Percentiles rank a stretch among this genome's conserved stretches.
Conservation (phyloP, 2,797 vertebrate species). For the Avahi laniger region DNA sequence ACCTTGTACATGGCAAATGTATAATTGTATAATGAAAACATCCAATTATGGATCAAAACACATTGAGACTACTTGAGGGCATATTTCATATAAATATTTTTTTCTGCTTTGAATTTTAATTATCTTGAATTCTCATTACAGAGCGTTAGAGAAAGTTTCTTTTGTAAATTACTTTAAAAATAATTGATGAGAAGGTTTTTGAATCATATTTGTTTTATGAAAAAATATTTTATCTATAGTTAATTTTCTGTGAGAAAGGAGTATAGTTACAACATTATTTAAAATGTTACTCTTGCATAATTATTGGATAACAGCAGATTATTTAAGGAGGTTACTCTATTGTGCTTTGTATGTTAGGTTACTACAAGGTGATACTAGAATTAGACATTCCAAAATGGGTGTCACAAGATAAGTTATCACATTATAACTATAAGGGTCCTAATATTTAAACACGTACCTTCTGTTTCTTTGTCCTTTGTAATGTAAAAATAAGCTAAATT, state of each 20-base stretch:
- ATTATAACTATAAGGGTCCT: background rate
- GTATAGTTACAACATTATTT: slow-evolving; percentile 36
- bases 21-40: slow-evolving; percentile 25
- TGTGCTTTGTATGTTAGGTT: background rate
- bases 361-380: background rate
- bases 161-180: slow-evolving; percentile 39
- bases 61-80: background rate
- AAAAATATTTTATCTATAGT: slow-evolving; percentile 8
- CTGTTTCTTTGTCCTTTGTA: background rate
- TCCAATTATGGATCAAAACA: slow-evolving; percentile 48
- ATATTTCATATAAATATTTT: slow-evolving; percentile 50
- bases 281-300: background rate
- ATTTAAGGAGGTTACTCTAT: background rate
- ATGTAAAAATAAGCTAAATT: slow-evolving; percentile 47
- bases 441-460: slow-evolving; percentile 8
- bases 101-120: slow-evolving; percentile 49
- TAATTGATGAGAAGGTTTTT: slow-evolving; percentile 24
- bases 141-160: slow-evolving; percentile 34
- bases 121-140: slow-evolving; percentile 25
- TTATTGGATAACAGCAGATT: background rate
- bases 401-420: background rate
- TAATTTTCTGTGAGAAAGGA: background rate
- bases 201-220: background rate
- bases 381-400: background rate
- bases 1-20: background rate